Base-by-base conservation (phyloP, 2,888 invertebrate genomes). In the Eupithecia centaureata region DNA sequence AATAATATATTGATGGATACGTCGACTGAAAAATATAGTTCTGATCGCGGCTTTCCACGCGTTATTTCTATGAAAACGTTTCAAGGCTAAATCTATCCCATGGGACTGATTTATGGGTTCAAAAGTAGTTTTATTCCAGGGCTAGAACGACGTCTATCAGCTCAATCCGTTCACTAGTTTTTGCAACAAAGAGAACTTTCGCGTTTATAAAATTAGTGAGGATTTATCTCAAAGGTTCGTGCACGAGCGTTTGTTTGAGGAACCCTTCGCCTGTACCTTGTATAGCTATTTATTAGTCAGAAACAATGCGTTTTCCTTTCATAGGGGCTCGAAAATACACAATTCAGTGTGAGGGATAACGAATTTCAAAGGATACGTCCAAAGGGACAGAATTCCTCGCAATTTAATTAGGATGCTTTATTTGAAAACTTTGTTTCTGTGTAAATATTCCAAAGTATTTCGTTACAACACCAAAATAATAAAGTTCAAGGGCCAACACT, bases 271-370 rank as follows among this genome's bases (percentile, higher is more conserved):
- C 47, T 12, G 22, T 47, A 47, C 4, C 47, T 47, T 47, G 47
- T 47, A n/a, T n/a, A 47, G 22, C 47, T 47, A 47, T 47, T 58
- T 62, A 35, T 51, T 59, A 30, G 25, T n/a, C 28, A 35, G 63
- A 63, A 68, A 61, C 67, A 70, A 65, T 65, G 67, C 65, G 63
- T 66, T 63, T 61, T 56, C 42, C 66, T 61, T 64, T 68, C 67
- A 70, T 71, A 71, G 61, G 71, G 73, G 70, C 65, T 64, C 61
- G 60, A 63, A 74, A 70, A 73, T 68, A 73, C 61, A 61, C 59
- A 70, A 52, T 57, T 56, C 35, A 56, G 57, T 56, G 28, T 22
- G 60, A 73, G 30, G 63, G 57, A 70, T 66, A 71, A 54, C 30
- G 32, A 67, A 51, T 72, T 66, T 65, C 61, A 67, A 74, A 68